Conservation (phyloP, 1,140 invertebrate species). For the Meloidogyne hapla region DNA sequence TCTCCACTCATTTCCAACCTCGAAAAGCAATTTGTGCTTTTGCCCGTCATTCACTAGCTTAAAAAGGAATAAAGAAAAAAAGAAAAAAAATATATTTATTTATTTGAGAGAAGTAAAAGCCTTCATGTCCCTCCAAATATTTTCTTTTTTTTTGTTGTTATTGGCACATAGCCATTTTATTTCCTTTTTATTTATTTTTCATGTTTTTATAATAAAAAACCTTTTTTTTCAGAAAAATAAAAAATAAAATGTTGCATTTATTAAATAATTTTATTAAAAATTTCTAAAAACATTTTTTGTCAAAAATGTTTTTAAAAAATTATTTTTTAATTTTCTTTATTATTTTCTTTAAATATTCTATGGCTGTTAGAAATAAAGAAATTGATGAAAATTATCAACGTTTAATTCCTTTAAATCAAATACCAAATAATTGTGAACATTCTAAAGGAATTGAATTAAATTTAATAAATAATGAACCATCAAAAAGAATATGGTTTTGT, state of each 20-base stretch:
- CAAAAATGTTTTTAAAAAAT: neutral
- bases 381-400: slow-evolving; percentile 50
- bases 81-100: neutral
- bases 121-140: neutral
- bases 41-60: neutral
- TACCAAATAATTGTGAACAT: slow-evolving; percentile 37
- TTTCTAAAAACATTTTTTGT: neutral
- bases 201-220: neutral
- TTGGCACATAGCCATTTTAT: neutral
- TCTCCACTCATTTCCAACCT: neutral
- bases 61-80: neutral
- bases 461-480: neutral
- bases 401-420: slow-evolving; percentile 41
- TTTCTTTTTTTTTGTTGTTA: neutral
- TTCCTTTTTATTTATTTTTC: neutral
- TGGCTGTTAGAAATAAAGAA: slow-evolving; percentile 35
- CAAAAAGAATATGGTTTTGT: slow-evolving; percentile 47
- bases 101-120: neutral
- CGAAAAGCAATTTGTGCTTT: neutral
- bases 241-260: slow-evolving; percentile 5
- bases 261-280: neutral
- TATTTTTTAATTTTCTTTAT: neutral
- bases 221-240: neutral
- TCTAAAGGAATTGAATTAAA: slow-evolving; percentile 23
- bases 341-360: neutral